Evolutionary conservation across 2,888 invertebrate species (phyloP), one percentile per base, ranked within the genome.

Genomic region (Orchesella flavescens): DNA sequence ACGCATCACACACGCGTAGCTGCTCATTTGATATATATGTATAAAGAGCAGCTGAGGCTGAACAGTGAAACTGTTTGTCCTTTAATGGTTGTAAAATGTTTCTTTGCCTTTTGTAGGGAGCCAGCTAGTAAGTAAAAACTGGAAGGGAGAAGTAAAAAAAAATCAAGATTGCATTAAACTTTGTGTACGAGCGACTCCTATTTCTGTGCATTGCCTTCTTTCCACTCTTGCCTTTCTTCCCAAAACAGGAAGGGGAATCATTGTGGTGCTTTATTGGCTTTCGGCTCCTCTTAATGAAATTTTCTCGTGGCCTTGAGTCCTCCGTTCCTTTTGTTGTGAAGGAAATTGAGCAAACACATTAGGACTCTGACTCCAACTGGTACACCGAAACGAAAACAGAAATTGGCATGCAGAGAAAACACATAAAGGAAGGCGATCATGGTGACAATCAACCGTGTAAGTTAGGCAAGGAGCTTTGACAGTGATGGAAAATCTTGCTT

Each of bases 261-360:
- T 78, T 78, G 71, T 71, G 77, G 34, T 78, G 78, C 71, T 78
- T 78, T 78, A 78, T 78, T 78, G 78, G 78, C 78, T 78, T 78
- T 78, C 63, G 71, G 78, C 78, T 78, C 78, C 24, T 63, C 78
- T 71, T 78, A 78, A 78, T 78, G 78, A 78, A 74, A 74, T 74
- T 74, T 74, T 44, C 23, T 63, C 23, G 61, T 63, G 63, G 71
- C 78, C 78, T 71, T 78, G 68, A 76, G 76, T 68, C 55, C 23
- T 44, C 23, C n/a, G 17, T 66, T 46, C 17, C 44, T 74, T 21
- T 46, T 34, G 24, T 53, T 57, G 10, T 57, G 57, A 17, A 19
- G 53, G 57, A 57, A 17, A 57, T 57, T 10, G 57, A 17, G 57
- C 57, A 57, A 57, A 57, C 19, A 57, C 34, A 34, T 34, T 34